Percentiles rank a stretch among this genome's conserved stretches.
Evolutionary conservation across 1,140 invertebrate species (phyloP).

Genomic region (Ooceraea biroi): DNA sequence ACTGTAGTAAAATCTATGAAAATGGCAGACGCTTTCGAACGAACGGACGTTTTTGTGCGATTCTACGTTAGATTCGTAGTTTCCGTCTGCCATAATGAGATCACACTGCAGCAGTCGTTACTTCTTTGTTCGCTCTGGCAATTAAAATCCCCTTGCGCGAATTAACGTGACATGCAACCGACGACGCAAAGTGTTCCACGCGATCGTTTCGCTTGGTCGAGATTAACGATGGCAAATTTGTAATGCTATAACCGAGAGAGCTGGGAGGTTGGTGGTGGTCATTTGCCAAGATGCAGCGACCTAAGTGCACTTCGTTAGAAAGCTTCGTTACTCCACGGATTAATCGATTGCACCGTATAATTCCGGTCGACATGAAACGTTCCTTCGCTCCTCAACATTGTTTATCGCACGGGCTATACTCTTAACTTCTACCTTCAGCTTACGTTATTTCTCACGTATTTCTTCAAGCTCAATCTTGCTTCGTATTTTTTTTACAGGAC

Average conservation of each 20-base stretch:
- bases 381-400: slow-evolving; percentile 33
- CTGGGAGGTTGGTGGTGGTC: neutral
- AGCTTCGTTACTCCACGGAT: slow-evolving; percentile 52
- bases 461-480: neutral
- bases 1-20: neutral
- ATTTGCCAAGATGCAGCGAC: slow-evolving; percentile 43
- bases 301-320: slow-evolving; percentile 56
- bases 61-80: neutral
- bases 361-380: slow-evolving; percentile 34
- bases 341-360: slow-evolving; percentile 57
- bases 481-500: neutral
- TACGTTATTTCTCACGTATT: neutral
- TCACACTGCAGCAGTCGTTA: slow-evolving; percentile 3
- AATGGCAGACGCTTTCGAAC: neutral
- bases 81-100: neutral
- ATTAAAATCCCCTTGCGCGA: slow-evolving; percentile 51
- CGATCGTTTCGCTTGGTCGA: slow-evolving; percentile 21
- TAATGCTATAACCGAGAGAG: slow-evolving; percentile 25
- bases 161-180: slow-evolving; percentile 44
- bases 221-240: slow-evolving; percentile 55
- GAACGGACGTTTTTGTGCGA: too few species aligned
- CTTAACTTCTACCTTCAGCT: slow-evolving; percentile 10
- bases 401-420: slow-evolving; percentile 19
- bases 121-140: slow-evolving; percentile 10
- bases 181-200: slow-evolving; percentile 9